These are phyloP conservation scores for Metridium senile DNA, from an alignment of 92 coral and sea anemone species.

Conservation along the genomic window DNA sequence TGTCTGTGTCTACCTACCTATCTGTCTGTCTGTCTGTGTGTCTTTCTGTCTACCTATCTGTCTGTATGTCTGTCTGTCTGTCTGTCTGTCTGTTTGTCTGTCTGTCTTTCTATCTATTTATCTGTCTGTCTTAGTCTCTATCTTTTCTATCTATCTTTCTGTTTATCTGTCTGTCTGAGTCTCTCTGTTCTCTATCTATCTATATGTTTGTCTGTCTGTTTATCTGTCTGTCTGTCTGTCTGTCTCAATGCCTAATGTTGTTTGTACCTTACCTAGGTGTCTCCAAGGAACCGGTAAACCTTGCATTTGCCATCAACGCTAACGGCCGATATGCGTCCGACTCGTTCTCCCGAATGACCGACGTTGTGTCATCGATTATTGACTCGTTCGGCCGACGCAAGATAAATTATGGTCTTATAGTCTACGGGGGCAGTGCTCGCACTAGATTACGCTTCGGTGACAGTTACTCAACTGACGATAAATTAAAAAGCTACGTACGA, in stretches of 20 bases:
- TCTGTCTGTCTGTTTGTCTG: no score
- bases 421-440: conserved; percentile 65
- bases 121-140: no score
- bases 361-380: conserved; percentile 69
- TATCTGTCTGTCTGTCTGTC: conserved; percentile 6
- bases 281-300: conserved; percentile 62
- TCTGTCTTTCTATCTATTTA: no score
- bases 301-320: conserved; percentile 80
- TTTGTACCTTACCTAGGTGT: no score
- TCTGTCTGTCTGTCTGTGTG: no score
- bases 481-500: conserved; percentile 61
- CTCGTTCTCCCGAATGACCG: conserved; percentile 64
- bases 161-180: no score
- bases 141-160: no score
- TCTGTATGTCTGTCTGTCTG: no score
- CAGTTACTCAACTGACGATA: conserved; percentile 46
- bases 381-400: conserved; percentile 78
- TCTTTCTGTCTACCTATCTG: no score
- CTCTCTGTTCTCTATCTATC: no score
- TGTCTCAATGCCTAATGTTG: no score
- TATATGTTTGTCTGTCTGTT: neutral
- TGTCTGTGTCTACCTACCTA: no score
- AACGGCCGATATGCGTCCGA: conserved; percentile 61
- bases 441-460: conserved; percentile 69
- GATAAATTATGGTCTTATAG: conserved; percentile 70